phyloP scores from a whole-genome alignment of 2,888 invertebrate genomes.

The Phengaris arion region DNA sequence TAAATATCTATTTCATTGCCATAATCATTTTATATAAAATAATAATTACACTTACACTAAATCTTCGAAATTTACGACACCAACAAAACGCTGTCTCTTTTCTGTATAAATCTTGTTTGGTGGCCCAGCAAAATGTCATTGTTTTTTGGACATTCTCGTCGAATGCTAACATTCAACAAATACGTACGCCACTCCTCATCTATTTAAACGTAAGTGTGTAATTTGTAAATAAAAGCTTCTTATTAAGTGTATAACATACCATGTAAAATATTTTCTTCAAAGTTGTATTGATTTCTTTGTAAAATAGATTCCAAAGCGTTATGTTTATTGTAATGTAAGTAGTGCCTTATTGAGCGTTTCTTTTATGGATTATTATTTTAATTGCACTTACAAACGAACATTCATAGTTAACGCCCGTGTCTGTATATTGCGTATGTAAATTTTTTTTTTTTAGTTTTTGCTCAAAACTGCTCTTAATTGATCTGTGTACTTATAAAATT shows the following conservation, averaged over 20 bases:
- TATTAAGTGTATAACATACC: conserved; percentile 8
- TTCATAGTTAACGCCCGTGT: conserved; percentile 49
- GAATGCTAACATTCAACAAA: not conserved
- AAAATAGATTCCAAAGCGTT: conserved; percentile 35
- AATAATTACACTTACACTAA: not conserved
- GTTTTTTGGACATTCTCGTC: not conserved
- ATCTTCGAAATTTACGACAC: not conserved
- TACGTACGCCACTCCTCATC: conserved; percentile 2
- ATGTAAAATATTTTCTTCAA: conserved; percentile 27
- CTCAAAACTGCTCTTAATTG: conserved; percentile 64
- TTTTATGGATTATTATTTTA: conserved; percentile 34
- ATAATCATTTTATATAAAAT: not conserved
- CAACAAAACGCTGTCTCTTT: not conserved
- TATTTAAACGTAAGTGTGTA: conserved; percentile 24
- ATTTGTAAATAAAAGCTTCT: conserved; percentile 21
- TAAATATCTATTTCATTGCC: not conserved
- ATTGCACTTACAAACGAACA: conserved; percentile 30
- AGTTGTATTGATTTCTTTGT: conserved; percentile 29
- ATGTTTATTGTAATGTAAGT: conserved; percentile 44
- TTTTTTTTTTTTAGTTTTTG: conserved; percentile 60
- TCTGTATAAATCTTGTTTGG: not conserved
- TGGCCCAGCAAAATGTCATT: not conserved
- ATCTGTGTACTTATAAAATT: conserved; percentile 77
- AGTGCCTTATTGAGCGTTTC: conserved; percentile 61
- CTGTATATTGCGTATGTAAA: conserved; percentile 68